Base-by-base conservation (phyloP, 1,140 invertebrate genomes). In the Cydia fagiglandana region DNA sequence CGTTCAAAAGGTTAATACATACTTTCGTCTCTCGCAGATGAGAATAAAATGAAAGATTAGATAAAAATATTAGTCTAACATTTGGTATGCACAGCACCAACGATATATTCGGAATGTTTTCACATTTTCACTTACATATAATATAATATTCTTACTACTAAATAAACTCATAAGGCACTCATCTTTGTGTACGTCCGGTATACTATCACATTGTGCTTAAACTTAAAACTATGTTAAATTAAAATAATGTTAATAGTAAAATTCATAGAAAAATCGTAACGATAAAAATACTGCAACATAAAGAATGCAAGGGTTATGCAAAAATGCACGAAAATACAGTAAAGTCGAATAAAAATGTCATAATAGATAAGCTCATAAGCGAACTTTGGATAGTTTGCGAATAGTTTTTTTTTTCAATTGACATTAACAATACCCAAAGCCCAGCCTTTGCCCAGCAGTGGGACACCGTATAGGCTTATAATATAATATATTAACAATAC, bases 41-140 rank as follows among this genome's bases (percentile, higher is more conserved):
- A 53, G 10, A 24, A 20, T 2, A 61, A 9, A 9, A 61, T 61
- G 3, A 20, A 24, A 61, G 20, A 24, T 61, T 24, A 61, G 9
- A 61, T 61, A 61, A 6, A 61, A 24, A 0, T 7, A 61, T 61
- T 56, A 56, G n/a, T 56, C 6, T 61, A 38, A 41, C 7, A 70
- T 70, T 70, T 70, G 66, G 66, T 70, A 38, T 41, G 34, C 66
- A 70, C 66, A 70, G 66, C 66, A 70, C 66, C 66, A 45, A 70
- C 30, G 10, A 7, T 38, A 10, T 38, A 38, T 61, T 61, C 56
- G 66, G 66, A 70, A 70, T 70, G 66, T 17, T 1, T 38, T 70
- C 34, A 41, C 9, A 30, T 68, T 68, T 68, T n/a, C 3, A n/a
- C 30, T 38, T 68, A 68, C 7, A 12, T 41, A 4, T 68, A 68